Conservation (phyloP, 1,140 invertebrate genomes). For the Aphelenchoides besseyi region DNA sequence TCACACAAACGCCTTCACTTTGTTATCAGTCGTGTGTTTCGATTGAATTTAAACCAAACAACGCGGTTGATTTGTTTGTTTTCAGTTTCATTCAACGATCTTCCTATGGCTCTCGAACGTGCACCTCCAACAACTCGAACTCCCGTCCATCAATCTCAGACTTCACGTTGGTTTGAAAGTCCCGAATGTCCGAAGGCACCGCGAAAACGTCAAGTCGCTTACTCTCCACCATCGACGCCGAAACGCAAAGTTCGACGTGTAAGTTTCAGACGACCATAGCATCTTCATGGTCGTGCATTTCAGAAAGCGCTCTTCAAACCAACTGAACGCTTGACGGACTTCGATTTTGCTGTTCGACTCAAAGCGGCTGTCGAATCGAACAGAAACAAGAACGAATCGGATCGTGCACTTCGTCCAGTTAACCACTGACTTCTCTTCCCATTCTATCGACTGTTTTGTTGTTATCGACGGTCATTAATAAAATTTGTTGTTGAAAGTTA, state of each 20-base stretch:
- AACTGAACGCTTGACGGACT: background rate
- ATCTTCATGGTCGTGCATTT: background rate
- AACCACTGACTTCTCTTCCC: background rate
- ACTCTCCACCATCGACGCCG: background rate
- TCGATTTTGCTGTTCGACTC: background rate
- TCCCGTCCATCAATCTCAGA: background rate
- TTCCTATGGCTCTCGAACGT: background rate
- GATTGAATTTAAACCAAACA: background rate
- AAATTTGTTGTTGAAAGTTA: background rate
- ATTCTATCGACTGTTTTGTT: background rate
- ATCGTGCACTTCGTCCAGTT: background rate
- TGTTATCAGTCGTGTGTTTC: background rate
- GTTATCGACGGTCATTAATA: background rate
- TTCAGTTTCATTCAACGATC: background rate
- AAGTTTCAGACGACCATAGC: background rate
- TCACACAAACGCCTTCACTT: too few species aligned
- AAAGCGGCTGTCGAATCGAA: background rate
- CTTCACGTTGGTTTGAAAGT: too few species aligned
- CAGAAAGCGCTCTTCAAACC: background rate
- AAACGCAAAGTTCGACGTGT: background rate
- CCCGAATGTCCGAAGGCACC: background rate
- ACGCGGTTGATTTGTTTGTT: background rate
- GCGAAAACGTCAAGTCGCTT: background rate
- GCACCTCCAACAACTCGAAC: background rate
- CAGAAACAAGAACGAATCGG: background rate